These are phyloP conservation scores for Ephialtes manifestator DNA, from an alignment of 2,888 invertebrate genomes.

Conservation along the genomic window DNA sequence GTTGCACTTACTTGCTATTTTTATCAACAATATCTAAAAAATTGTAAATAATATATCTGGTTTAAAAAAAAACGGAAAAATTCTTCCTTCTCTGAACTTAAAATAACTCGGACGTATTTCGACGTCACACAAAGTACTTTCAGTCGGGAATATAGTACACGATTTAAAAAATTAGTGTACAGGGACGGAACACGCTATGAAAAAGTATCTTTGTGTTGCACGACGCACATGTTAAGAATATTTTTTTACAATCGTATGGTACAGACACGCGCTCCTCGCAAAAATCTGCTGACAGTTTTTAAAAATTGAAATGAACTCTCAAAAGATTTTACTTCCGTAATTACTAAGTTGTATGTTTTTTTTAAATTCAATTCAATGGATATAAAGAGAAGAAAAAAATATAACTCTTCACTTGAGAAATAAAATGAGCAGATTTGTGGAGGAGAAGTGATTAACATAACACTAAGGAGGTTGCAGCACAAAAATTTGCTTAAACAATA, in stretches of 20 bases:
- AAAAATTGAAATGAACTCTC: background rate
- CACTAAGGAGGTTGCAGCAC: no score
- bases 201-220: background rate
- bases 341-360: no score
- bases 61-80: constrained; percentile 40
- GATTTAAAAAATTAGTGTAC: constrained; percentile 3
- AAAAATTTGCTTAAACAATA: no score
- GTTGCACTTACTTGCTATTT: constrained; percentile 21
- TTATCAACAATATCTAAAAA: constrained; percentile 24
- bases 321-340: no score
- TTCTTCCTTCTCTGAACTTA: constrained; percentile 15
- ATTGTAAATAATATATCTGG: constrained; percentile 34
- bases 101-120: constrained; percentile 22
- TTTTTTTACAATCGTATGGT: constrained; percentile 19
- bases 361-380: background rate
- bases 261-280: background rate
- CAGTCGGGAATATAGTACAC: constrained; percentile 18
- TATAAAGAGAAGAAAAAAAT: no score
- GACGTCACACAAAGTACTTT: constrained; percentile 9
- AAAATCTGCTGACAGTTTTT: background rate
- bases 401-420: no score
- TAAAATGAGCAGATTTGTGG: no score
- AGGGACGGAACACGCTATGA: constrained; percentile 27
- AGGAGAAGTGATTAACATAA: no score
- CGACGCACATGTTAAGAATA: background rate